Percentiles rank a stretch among this genome's conserved stretches.
Conservation (phyloP, 2,888 invertebrate genomes). For the Metallyticus violacea region DNA sequence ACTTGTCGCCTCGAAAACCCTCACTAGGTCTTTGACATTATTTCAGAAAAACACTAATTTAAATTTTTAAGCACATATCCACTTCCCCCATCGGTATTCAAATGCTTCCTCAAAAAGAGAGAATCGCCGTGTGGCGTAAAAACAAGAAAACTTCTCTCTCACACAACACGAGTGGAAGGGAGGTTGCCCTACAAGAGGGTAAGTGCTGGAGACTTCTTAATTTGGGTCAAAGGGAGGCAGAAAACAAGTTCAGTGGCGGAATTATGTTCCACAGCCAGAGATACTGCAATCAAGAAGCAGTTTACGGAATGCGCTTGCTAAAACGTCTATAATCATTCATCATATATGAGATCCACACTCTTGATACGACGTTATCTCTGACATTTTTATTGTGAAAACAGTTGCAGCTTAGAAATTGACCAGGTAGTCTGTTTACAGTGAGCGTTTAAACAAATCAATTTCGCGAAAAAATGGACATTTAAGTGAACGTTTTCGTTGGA, state of each 20-base stretch:
- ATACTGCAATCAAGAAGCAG: no score
- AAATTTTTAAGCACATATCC: background rate
- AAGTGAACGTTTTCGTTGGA: no score
- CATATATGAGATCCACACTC: no score
- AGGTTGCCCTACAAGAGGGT: background rate
- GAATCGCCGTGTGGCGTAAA: background rate
- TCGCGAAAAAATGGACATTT: no score
- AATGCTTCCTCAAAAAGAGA: background rate
- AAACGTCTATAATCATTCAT: no score
- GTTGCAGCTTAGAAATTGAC: no score
- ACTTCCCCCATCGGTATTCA: background rate
- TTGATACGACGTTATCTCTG: no score
- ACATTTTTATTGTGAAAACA: no score
- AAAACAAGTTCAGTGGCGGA: background rate
- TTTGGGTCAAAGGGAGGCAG: background rate
- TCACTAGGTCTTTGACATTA: background rate
- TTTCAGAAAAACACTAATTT: background rate
- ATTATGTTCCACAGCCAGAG: no score
- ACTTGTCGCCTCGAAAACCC: background rate
- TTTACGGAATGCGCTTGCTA: no score
- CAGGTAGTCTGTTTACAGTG: no score
- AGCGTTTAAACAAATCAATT: no score
- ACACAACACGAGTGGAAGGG: background rate
- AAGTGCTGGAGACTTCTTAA: background rate
- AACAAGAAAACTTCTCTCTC: background rate